Evolutionary conservation across 1,140 invertebrate species (phyloP), one percentile per base, ranked within the genome.

Genomic region (Neodiprion virginianus): DNA sequence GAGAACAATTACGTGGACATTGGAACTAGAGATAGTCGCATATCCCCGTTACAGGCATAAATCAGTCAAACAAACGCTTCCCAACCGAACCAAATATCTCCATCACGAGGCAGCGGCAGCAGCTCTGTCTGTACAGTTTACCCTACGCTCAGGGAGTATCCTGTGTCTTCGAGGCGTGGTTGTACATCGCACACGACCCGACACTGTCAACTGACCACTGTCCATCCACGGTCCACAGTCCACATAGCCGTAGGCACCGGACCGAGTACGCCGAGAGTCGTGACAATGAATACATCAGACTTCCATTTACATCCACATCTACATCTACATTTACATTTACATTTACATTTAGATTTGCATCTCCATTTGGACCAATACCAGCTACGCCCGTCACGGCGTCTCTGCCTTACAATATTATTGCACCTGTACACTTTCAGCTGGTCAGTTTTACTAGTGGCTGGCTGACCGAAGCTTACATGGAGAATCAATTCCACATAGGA

Each of bases 341-440:
- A 61, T 61, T 61, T 61, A 61, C 53, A 61, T 61, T 61, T 61
- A 61, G 53, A 61, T 61, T 61, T 61, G 53, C 53, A 61, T 61
- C 8, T 61, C 53, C 53, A 61, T 61, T n/a, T 61, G 11, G n/a
- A 61, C 53, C 7, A 61, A 5, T 40, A 40, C 28, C 28, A 40
- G 28, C 28, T 40, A 40, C 28, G 5, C 28, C 28, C 28, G 28
- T 40, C 17, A 21, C 17, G 17, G 17, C 17, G 17, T 21, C 17
- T 21, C 28, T 40, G 28, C 28, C 28, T 40, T 40, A 40, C 1
- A 40, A 40, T 40, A 40, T 40, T 40, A 40, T 40, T 40, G 28
- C 28, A 40, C 28, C 28, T 3, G 28, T 40, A 40, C 28, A 40
- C 28, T 40, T 40, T 40, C 28, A 40, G 28, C 28, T 40, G 28